These are phyloP conservation scores for Cephalopholis sonnerati DNA, from an alignment of 2,113 vertebrate species.

Conservation along the genomic window DNA sequence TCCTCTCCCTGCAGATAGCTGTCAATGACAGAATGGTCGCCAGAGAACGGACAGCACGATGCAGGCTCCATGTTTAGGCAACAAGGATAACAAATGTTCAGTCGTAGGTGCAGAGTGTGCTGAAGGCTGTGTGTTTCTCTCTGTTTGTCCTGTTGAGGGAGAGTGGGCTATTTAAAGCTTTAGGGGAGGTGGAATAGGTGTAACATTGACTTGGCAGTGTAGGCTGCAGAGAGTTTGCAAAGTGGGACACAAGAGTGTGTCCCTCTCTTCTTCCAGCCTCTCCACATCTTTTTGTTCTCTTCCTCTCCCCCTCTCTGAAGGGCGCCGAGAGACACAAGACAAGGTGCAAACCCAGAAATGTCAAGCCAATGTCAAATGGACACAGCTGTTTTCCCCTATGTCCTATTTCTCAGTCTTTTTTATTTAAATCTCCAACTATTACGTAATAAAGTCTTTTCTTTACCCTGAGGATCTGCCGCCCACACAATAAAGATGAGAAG, in stretches of 20 bases:
- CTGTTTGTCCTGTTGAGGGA: slow-evolving; percentile 60
- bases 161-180: slow-evolving; percentile 71
- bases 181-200: slow-evolving; percentile 73
- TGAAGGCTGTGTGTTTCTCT: slow-evolving; percentile 51
- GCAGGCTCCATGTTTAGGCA: slow-evolving; percentile 35
- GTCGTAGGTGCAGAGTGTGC: slow-evolving; percentile 29
- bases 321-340: slow-evolving; percentile 42
- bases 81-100: slow-evolving; percentile 55
- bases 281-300: slow-evolving; percentile 18
- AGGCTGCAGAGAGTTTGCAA: slow-evolving; percentile 75
- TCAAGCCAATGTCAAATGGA: slow-evolving; percentile 67
- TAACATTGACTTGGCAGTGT: slow-evolving; percentile 73
- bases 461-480: slow-evolving; percentile 54
- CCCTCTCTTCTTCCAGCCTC: slow-evolving; percentile 43
- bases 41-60: slow-evolving; percentile 17
- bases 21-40: slow-evolving; percentile 33
- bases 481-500: slow-evolving; percentile 65
- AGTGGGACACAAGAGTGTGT: slow-evolving; percentile 74
- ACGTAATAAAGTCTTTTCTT: slow-evolving; percentile 59
- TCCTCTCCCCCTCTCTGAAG: slow-evolving; percentile 21
- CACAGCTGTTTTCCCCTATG: not conserved
- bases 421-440: slow-evolving; percentile 54
- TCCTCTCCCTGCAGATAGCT: slow-evolving; percentile 23
- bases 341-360: slow-evolving; percentile 70
- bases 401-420: slow-evolving; percentile 16